Evolutionary conservation across 2,797 vertebrate species (phyloP).

Genomic region (Scomberomorus guttatus): DNA sequence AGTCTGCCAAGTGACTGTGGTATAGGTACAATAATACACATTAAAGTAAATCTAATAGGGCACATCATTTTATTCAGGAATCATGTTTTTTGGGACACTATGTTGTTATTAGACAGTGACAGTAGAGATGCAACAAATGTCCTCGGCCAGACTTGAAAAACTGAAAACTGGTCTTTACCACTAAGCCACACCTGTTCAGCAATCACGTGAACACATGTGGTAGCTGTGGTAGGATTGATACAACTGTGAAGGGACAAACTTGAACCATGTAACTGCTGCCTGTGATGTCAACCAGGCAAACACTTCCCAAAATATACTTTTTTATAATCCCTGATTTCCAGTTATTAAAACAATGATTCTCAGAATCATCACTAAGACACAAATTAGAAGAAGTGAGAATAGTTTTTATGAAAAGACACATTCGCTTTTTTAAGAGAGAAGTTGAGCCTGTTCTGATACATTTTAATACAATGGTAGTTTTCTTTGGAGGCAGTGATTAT

Average conservation of each 20-base stretch:
- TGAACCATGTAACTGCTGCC: neutral
- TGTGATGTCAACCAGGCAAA: neutral
- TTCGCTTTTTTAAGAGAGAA: neutral
- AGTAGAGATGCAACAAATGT: too few relatives aligned
- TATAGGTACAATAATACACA: neutral
- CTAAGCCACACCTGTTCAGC: too few relatives aligned
- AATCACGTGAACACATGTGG: too few relatives aligned
- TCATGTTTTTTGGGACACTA: too few relatives aligned
- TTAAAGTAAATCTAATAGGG: too few relatives aligned
- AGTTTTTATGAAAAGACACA: neutral
- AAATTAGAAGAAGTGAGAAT: too few relatives aligned
- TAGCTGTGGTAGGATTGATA: too few relatives aligned
- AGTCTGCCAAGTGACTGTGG: neutral
- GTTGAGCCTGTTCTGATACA: too few relatives aligned
- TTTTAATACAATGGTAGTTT: neutral
- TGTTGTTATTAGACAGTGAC: too few relatives aligned
- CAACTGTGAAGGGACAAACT: neutral
- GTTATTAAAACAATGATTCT: neutral
- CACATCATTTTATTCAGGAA: too few relatives aligned
- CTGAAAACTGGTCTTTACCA: too few relatives aligned
- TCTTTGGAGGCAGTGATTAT: neutral
- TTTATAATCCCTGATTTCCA: neutral
- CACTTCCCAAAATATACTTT: neutral
- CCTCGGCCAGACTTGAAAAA: too few relatives aligned
- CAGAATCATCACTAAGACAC: neutral